Conservation (phyloP, 2,797 vertebrate species). For the Lutjanus argentimaculatus region DNA sequence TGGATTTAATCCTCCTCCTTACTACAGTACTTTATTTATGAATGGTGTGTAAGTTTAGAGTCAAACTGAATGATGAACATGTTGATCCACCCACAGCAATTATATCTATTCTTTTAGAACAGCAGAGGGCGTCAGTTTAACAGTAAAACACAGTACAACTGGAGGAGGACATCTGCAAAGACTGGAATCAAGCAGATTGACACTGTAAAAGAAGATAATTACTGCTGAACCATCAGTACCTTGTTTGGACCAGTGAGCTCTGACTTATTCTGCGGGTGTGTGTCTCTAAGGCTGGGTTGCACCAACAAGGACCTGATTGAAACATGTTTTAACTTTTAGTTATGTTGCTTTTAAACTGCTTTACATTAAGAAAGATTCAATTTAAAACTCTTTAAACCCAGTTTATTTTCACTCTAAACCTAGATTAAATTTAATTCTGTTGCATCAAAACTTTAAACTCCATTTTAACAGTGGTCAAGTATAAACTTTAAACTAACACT, state of each 20-base stretch:
- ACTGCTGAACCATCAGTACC: background rate
- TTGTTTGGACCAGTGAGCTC: constrained; percentile 16
- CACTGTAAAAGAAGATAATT: constrained; percentile 21
- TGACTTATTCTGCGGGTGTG: constrained; percentile 5
- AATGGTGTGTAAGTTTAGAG: no score
- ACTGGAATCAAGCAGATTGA: constrained; percentile 14
- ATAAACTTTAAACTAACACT: no score
- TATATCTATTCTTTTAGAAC: constrained; percentile 36
- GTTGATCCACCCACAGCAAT: constrained; percentile 5
- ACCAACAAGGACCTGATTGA: no score
- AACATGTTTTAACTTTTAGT: no score
- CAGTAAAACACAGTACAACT: constrained; percentile 20
- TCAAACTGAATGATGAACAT: background rate
- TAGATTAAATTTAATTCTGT: no score
- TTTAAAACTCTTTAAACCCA: no score
- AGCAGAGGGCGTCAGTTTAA: constrained; percentile 72
- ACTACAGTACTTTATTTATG: background rate
- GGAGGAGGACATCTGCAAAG: constrained; percentile 7
- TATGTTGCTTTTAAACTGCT: no score
- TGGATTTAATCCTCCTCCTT: background rate
- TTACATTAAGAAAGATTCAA: no score
- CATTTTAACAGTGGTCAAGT: no score
- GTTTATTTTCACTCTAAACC: no score
- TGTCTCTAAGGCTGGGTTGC: constrained; percentile 8
- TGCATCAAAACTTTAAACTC: no score